Evolutionary conservation across 2,888 invertebrate genomes (phyloP), one percentile per base, ranked within the genome.

Genomic region (Xestia rhomboidea): DNA sequence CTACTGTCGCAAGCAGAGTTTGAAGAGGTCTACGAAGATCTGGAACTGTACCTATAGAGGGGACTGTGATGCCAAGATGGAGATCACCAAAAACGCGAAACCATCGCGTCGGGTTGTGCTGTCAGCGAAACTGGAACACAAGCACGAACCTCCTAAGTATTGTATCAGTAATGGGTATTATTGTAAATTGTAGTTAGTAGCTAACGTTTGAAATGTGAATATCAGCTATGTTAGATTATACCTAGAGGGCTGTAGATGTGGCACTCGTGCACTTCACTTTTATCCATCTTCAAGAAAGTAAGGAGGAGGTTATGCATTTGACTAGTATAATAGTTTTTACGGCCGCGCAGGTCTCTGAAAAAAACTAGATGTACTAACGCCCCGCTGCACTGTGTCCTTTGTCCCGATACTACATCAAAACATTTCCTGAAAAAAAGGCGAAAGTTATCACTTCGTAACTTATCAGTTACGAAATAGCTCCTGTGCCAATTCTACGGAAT

Each of bases 1-100:
- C 24, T 83, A 85, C 38, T 83, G 83, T 57, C 62, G 62, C 11
- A 62, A 62, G 34, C 62, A 62, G 62, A 34, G 62, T 24, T 57
- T 82, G 5, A 80, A 84, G 49, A 82, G 72, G 62, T 62, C 74
- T 21, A 84, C 85, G 0, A 80, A 80, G 41, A 67, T 74, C n/a
- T 86, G 86, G 86, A 76, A 83, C 49, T 86, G 86, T 38, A 86
- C 87, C 92, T 81, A 44, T 34, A 81, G 83, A 46, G 82, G 85
- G 5, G 72, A 64, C 0, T 79, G 73, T 34, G 64, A 64, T 6
- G 85, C 82, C 2, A 75, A 46, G 15, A 72, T 83, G 82, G 71
- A 81, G 34, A 84, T 82, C n/a, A 82, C 85, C 54, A 82, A 82
- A 24, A 30, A 82, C 27, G 68, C 24, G 2, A 80, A 76, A 34